These are phyloP conservation scores for Epiperipatus broadwayi DNA, from an alignment of 2,888 invertebrate species.

Conservation along the genomic window DNA sequence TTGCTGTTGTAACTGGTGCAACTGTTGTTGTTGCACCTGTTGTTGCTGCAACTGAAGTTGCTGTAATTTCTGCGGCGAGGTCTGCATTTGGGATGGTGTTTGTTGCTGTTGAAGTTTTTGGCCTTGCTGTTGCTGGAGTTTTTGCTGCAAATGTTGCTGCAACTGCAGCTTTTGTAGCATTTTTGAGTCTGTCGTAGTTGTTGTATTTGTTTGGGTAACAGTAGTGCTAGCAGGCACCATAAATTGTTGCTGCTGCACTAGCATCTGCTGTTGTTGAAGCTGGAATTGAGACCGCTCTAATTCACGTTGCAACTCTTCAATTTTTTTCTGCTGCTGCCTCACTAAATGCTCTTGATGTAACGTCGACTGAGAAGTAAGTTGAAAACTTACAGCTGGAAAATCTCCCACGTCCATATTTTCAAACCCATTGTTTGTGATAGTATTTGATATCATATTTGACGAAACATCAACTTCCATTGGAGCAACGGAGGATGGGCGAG, in stretches of 20 bases:
- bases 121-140: constrained; percentile 39
- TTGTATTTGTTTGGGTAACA: background rate
- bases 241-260: constrained; percentile 11
- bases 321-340: constrained; percentile 60
- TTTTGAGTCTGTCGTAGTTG: constrained; percentile 23
- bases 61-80: constrained; percentile 24
- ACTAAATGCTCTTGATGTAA: constrained; percentile 21
- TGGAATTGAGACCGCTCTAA: constrained; percentile 34
- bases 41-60: constrained; percentile 21
- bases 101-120: constrained; percentile 28
- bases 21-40: constrained; percentile 26
- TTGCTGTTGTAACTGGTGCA: constrained; percentile 11
- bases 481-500: constrained; percentile 26
- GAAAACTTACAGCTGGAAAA: constrained; percentile 13
- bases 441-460: too few species aligned
- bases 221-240: constrained; percentile 8
- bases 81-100: constrained; percentile 24
- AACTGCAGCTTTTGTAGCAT: constrained; percentile 35
- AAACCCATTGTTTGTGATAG: too few species aligned
- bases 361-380: too few species aligned
- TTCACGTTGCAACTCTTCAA: constrained; percentile 66
- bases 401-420: constrained; percentile 18
- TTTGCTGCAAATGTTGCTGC: constrained; percentile 49
- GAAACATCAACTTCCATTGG: constrained; percentile 25
- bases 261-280: constrained; percentile 18